phyloP scores from a whole-genome alignment of 30 jellyfish, hydroid and myxozoan genomes.

The Catostylus mosaicus region DNA sequence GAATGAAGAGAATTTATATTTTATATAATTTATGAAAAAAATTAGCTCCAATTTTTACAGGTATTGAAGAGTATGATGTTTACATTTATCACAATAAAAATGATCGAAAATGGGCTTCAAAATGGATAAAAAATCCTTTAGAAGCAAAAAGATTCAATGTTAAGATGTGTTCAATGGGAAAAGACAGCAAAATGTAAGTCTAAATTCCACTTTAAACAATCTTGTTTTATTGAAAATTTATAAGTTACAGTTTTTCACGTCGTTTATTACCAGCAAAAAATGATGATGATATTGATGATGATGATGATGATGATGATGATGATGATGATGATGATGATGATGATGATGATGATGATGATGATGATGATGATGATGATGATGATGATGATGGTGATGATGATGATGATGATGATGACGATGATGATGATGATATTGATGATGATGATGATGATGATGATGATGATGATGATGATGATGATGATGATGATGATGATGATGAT shows the following conservation, averaged over 20 bases:
- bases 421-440: too few relatives aligned
- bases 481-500: too few relatives aligned
- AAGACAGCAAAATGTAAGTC: conserved; percentile 26
- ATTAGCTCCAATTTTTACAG: too few relatives aligned
- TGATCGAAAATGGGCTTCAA: conserved; percentile 58
- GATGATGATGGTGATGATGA: background rate
- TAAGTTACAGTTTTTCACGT: too few relatives aligned
- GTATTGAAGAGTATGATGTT: too few relatives aligned
- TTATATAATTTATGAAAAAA: too few relatives aligned
- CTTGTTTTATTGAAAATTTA: background rate
- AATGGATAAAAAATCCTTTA: conserved; percentile 37
- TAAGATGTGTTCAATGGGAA: conserved; percentile 28
- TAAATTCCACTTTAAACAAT: too few relatives aligned
- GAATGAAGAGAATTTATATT: too few relatives aligned
- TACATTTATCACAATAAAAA: too few relatives aligned
- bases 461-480: too few relatives aligned
- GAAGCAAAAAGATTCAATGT: conserved; percentile 60
- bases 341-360: background rate
- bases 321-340: background rate
- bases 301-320: background rate
- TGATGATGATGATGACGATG: background rate
- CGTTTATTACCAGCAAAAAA: background rate
- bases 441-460: too few relatives aligned
- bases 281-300: background rate
- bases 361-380: background rate